Percentiles rank a stretch among this genome's conserved stretches.
These are phyloP conservation scores for Rallus crepitans DNA, from an alignment of 2,797 vertebrate genomes.

Conservation along the genomic window DNA sequence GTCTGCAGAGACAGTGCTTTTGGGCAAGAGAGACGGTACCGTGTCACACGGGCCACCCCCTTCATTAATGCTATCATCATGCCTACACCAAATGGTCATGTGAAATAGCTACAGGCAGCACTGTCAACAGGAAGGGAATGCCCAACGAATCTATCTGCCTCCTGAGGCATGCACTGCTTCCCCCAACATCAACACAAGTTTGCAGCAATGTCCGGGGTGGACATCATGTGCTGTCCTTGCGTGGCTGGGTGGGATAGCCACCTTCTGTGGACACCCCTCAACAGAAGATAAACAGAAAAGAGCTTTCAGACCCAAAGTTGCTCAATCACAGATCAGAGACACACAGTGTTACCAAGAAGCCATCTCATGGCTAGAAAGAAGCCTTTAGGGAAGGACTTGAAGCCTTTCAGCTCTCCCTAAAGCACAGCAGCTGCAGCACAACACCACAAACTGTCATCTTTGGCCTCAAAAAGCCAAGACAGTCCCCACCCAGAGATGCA, in stretches of 20 bases:
- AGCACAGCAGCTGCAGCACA: accelerated
- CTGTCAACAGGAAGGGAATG: conserved; percentile 35
- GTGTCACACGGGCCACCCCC: background rate
- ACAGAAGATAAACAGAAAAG: background rate
- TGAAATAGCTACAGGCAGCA: background rate
- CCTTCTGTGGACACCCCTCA: background rate
- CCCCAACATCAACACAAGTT: accelerated
- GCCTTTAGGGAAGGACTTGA: background rate
- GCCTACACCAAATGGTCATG: background rate
- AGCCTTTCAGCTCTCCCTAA: background rate
- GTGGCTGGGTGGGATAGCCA: background rate
- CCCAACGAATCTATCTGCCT: background rate
- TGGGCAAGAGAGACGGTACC: background rate
- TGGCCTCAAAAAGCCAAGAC: background rate
- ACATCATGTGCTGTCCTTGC: accelerated
- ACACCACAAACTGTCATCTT: background rate
- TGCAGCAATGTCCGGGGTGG: accelerated
- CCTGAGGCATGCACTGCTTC: accelerated
- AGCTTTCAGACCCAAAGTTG: background rate
- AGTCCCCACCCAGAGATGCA: accelerated
- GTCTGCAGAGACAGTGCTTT: background rate
- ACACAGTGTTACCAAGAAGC: accelerated
- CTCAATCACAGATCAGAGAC: accelerated
- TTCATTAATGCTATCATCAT: background rate
- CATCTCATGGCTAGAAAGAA: background rate